Conservation (phyloP, 2,888 invertebrate species). For the Caenorhabditis macrosperma region DNA sequence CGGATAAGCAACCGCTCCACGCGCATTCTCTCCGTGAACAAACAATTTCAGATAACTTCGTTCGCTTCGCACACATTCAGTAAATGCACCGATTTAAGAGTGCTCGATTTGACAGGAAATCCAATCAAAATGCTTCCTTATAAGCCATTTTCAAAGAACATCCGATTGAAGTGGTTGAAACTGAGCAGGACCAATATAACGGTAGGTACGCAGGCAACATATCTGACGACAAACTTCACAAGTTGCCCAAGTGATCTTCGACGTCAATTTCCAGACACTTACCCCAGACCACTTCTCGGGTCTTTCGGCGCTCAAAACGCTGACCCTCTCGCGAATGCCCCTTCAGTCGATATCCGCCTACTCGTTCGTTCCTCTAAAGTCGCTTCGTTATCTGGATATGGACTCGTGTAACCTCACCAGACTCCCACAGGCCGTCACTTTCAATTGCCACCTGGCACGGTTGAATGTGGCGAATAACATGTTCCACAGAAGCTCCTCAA, state of each 20-base stretch:
- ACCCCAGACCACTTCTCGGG: constrained; percentile 69
- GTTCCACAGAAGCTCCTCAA: constrained; percentile 58
- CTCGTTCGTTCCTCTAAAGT: constrained; percentile 73
- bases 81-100: constrained; percentile 66
- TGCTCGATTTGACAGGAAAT: constrained; percentile 72
- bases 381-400: constrained; percentile 67
- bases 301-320: constrained; percentile 65
- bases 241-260: neutral
- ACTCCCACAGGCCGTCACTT: constrained; percentile 72
- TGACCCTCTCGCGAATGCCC: constrained; percentile 66
- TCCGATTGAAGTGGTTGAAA: constrained; percentile 70
- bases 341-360: constrained; percentile 69
- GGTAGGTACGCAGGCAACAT: constrained; percentile 45
- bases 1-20: neutral
- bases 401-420: constrained; percentile 72
- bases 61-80: constrained; percentile 72
- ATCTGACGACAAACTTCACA: neutral
- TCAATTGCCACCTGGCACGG: constrained; percentile 71
- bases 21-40: no score
- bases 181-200: constrained; percentile 67
- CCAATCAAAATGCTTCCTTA: constrained; percentile 68
- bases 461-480: constrained; percentile 67
- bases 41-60: constrained; percentile 66
- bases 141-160: constrained; percentile 68
- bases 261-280: constrained; percentile 56